Evolutionary conservation across 2,797 vertebrate species (phyloP).

Genomic region (Siniperca undulata): DNA sequence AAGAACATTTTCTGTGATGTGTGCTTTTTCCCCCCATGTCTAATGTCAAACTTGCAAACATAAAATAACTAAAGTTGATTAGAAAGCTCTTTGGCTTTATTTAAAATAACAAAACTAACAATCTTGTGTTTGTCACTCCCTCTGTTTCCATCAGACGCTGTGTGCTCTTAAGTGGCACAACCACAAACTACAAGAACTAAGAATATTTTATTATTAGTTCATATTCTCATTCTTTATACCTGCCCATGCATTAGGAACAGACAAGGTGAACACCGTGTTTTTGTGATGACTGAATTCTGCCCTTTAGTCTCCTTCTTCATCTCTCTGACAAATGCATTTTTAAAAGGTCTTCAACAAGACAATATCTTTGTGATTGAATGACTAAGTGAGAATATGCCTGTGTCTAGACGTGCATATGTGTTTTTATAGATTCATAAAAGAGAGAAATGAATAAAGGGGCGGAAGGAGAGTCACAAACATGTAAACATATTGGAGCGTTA

Average conservation of each 20-base stretch:
- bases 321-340: constrained; percentile 23
- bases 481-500: background rate
- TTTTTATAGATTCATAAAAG: constrained; percentile 22
- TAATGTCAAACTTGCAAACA: background rate
- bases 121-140: background rate
- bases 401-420: constrained; percentile 14
- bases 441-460: background rate
- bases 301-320: constrained; percentile 11
- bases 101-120: background rate
- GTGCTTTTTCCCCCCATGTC: background rate
- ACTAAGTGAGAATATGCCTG: background rate
- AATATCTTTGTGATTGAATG: constrained; percentile 25
- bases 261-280: constrained; percentile 13
- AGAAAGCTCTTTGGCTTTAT: background rate
- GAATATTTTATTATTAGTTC: background rate
- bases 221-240: background rate
- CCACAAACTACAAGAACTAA: background rate
- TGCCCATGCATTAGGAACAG: constrained; percentile 8
- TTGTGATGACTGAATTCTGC: constrained; percentile 15
- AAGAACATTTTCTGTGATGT: background rate
- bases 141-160: background rate
- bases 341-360: constrained; percentile 46
- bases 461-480: background rate
- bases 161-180: background rate
- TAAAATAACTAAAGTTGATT: background rate